Conservation (phyloP, 2,113 vertebrate species). For the Kobus ellipsiprymnus region DNA sequence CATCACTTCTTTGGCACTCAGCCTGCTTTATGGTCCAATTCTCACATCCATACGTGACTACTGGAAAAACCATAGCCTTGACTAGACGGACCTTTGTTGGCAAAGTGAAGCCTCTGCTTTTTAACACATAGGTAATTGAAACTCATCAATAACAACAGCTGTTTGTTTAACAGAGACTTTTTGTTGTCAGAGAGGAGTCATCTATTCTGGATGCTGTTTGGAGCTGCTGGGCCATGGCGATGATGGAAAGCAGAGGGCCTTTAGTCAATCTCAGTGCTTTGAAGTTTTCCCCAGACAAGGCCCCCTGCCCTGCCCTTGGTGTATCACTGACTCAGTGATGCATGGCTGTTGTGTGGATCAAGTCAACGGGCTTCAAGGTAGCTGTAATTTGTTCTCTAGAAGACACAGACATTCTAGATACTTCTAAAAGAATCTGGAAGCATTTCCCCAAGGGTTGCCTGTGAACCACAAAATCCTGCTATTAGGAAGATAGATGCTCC, state of each 20-base stretch:
- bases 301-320: not conserved
- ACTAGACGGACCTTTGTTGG: not conserved
- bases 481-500: not conserved
- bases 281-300: not conserved
- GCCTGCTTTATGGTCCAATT: not conserved
- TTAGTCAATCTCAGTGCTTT: not conserved
- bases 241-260: not conserved
- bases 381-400: not conserved
- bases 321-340: not conserved
- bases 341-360: not conserved
- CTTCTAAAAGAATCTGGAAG: not conserved
- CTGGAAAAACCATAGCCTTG: not conserved
- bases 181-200: not conserved
- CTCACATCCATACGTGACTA: not conserved
- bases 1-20: not conserved
- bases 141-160: not conserved
- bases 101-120: not conserved
- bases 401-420: not conserved
- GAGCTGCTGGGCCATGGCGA: not conserved
- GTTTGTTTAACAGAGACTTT: not conserved
- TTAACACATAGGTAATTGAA: not conserved
- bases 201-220: not conserved
- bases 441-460: not conserved
- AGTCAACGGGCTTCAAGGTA: not conserved
- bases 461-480: not conserved